phyloP scores from a whole-genome alignment of 1,140 invertebrate genomes.

The Ostrea denselamellosa region DNA sequence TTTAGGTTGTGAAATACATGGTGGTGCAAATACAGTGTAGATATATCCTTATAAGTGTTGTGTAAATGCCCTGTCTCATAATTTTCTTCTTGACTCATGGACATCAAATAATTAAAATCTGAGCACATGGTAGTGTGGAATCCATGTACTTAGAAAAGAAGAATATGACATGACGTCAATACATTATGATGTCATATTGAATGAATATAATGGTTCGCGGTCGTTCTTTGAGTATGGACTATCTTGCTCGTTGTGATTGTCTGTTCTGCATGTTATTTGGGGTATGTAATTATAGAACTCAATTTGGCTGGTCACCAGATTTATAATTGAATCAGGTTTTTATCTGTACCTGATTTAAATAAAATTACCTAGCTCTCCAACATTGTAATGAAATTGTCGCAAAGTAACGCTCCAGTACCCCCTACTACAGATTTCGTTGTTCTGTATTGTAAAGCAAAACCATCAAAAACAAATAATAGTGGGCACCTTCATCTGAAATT shows the following conservation, averaged over 20 bases:
- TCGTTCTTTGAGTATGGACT: neutral
- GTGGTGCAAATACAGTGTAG: no score
- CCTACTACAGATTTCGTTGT: neutral
- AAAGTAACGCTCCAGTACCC: neutral
- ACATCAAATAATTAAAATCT: no score
- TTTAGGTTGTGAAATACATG: no score
- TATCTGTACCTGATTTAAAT: neutral
- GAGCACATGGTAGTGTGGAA: no score
- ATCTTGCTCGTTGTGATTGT: neutral
- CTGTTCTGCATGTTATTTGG: neutral
- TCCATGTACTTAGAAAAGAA: no score
- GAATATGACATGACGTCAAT: no score
- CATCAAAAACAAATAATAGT: neutral
- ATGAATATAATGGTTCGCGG: no score
- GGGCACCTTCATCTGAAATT: conserved; percentile 15
- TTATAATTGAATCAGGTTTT: neutral
- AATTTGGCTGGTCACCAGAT: conserved; percentile 35
- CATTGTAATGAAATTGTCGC: neutral
- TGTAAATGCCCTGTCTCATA: no score
- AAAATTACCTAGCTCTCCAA: neutral
- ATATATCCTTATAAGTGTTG: no score
- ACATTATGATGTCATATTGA: no score
- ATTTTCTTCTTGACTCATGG: no score
- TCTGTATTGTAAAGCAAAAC: neutral
- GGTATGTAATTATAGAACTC: neutral